Base-by-base conservation (phyloP, 2,888 invertebrate genomes). In the Hydroisotoma schaefferi region DNA sequence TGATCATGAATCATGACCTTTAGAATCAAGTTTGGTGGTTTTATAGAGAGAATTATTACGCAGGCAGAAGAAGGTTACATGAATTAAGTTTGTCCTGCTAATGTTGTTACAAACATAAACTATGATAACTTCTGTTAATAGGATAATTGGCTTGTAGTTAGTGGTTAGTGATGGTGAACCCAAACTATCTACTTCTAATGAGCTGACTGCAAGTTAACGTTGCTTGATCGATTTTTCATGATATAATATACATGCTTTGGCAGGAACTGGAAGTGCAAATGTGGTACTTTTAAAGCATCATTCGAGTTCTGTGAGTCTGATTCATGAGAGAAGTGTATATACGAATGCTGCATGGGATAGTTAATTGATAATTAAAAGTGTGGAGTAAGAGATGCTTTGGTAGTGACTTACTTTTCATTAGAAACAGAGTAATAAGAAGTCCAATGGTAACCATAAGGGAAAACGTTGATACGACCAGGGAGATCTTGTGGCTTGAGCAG, bases 401-500 rank as follows among this genome's bases (percentile, higher is more conserved):
- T 37, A 3, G 27, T 23, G 18, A 58, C 69, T 67, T 67, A 72
- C 72, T 71, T 65, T 72, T 72, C 72, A 72, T 72, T 8, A 72
- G 57, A 37, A 72, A 59, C 23, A 72, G 58, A 4, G 72, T 70
- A 20, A 72, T 69, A 28, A 69, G 58, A 10, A 72, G 61, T 57
- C 69, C 72, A 65, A 72, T 62, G 48, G 70, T 71, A 56, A 69
- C 70, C 52, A 72, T 55, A n/a, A 72, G 47, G 22, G 72, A 72
- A 53, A 72, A 72, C 49, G 70, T 70, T 15, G 70, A 70, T 4
- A 72, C 72, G 33, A 72, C 72, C 23, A 72, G 61, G 25, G 72
- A 71, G 43, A 72, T 68, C 58, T 72, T 72, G 59, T 72, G 72
- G 65, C 70, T 72, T 57, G 72, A 72, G 55, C 72, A 72, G 56